phyloP scores from a whole-genome alignment of 2,797 vertebrate species.

The Nyctalus aviator region DNA sequence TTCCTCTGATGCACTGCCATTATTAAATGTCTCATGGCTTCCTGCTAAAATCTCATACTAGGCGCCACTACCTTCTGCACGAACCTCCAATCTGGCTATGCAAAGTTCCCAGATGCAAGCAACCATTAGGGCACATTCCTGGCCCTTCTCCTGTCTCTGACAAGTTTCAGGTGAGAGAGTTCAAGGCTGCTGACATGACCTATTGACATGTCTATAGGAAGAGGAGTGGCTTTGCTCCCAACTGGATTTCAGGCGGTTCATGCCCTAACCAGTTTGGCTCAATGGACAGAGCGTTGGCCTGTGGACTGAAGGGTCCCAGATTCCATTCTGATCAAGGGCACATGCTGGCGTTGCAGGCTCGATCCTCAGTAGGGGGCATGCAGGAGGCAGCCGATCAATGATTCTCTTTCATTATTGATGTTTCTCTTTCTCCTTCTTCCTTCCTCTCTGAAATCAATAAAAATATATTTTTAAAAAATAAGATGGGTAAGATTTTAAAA shows the following conservation, averaged over 20 bases:
- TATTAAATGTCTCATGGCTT: neutral
- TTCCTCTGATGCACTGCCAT: neutral
- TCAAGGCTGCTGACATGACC: neutral
- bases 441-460: too few species aligned
- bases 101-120: neutral
- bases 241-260: conserved; percentile 32
- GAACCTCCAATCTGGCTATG: neutral
- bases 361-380: too few species aligned
- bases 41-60: neutral
- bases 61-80: neutral
- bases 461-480: neutral
- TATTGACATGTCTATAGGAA: neutral
- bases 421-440: too few species aligned
- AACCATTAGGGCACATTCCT: neutral
- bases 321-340: too few species aligned
- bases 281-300: too few species aligned
- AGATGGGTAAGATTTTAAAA: neutral
- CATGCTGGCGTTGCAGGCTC: too few species aligned
- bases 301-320: too few species aligned
- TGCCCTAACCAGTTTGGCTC: neutral
- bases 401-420: too few species aligned
- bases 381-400: too few species aligned
- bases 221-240: conserved; percentile 12
- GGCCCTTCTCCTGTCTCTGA: neutral
- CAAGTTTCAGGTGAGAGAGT: neutral